Percentiles rank a stretch among this genome's conserved stretches.
These are phyloP conservation scores for Ariopsis seemanni DNA, from an alignment of 2,113 vertebrate genomes.

Conservation along the genomic window DNA sequence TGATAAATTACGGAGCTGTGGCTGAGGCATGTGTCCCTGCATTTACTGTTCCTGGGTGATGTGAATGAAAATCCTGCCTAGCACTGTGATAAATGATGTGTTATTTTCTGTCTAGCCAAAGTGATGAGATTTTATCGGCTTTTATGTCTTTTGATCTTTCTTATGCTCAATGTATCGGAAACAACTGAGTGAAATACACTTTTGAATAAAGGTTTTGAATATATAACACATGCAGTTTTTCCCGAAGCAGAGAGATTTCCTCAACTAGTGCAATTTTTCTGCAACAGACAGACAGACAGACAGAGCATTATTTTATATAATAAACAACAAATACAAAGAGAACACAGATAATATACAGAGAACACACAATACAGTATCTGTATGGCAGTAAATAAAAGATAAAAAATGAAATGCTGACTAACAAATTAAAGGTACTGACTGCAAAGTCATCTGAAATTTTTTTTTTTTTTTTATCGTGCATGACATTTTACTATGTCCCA, in stretches of 20 bases:
- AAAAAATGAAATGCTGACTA: too few species aligned
- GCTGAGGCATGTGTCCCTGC: not conserved
- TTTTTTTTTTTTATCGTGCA: too few species aligned
- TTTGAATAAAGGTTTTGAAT: not conserved
- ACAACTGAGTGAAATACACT: not conserved
- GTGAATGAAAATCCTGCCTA: not conserved
- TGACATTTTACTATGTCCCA: too few species aligned
- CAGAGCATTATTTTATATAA: too few species aligned
- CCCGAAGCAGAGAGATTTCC: not conserved
- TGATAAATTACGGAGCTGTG: not conserved
- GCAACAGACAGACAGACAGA: not conserved
- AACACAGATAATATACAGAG: too few species aligned
- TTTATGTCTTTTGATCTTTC: not conserved
- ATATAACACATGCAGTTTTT: not conserved
- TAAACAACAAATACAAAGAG: too few species aligned
- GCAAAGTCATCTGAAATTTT: too few species aligned
- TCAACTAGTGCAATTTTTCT: not conserved
- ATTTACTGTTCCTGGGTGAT: not conserved
- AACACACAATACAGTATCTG: too few species aligned
- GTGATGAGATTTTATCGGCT: slow-evolving; percentile 4
- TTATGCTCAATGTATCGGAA: not conserved
- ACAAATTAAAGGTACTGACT: too few species aligned
- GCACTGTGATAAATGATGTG: not conserved
- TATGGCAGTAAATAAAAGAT: too few species aligned
- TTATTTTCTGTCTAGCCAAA: not conserved